Evolutionary conservation across 2,113 vertebrate species (phyloP), one percentile per base, ranked within the genome.

Genomic region (Melierax canorus): DNA sequence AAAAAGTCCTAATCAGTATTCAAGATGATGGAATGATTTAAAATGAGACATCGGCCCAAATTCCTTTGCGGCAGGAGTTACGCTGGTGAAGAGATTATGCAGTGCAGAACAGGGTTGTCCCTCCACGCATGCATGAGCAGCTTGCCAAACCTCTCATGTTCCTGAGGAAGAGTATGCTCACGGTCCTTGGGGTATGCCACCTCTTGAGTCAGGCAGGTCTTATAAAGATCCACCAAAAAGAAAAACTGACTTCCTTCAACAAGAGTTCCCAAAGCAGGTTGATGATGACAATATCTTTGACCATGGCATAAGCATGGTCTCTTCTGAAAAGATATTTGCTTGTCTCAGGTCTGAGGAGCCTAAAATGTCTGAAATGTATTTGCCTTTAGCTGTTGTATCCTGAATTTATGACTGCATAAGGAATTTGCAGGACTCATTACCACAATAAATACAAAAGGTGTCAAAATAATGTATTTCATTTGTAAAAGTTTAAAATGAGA

Each of bases 261-360:
- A 63, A 38, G 32, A 75, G 8, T 20, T 45, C 41, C 18, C 26
- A 29, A 24, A 43, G n/a, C 15, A 45, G 13, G 27, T 23, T 62
- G 55, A 4, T 15, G 19, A 9, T 22, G 50, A 17, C 36, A 45
- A 0, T 2, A 32, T 7, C 38, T 45, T 21, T 46, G 59, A 17
- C 36, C 6, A 2, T 0, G 1, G 19, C 60, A 12, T n/a, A 13
- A 9, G 10, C 5, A 14, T 1, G 3, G 8, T 46, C 30, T 62
- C 48, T 51, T 82, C 66, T 48, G 53, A 58, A 18, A 38, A 60
- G 22, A 9, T 56, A 55, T 22, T 39, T 34, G 5, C 46, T 45
- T 50, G 38, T 27, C 36, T 78, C 11, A 7, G 36, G 32, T 64
- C 7, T 60, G 39, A 74, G 66, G 23, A 74, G 14, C 30, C 46